A percentile compares a stretch with the other conserved stretches of the same genome.
Evolutionary conservation across 2,888 invertebrate genomes (phyloP).

Genomic region (Pseudolycoriella hygida): DNA sequence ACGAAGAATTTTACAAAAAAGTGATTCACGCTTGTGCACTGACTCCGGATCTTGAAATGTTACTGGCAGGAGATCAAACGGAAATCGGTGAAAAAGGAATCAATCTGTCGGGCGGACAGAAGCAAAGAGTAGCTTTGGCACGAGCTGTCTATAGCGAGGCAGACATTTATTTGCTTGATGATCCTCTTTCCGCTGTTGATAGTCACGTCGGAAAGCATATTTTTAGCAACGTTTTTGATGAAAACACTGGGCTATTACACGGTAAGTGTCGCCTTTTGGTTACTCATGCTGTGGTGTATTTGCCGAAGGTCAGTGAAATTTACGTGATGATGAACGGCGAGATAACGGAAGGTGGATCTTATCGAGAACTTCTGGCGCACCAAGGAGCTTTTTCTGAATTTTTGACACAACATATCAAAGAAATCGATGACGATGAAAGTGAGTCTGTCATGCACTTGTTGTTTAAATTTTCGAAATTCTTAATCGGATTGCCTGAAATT

Average conservation of each 20-base stretch:
- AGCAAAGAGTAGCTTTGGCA: constrained; percentile 75
- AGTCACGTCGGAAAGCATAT: constrained; percentile 96
- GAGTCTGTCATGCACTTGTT: no score
- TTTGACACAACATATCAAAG: constrained; percentile 59
- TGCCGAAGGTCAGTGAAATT: constrained; percentile 80
- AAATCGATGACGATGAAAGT: constrained; percentile 35
- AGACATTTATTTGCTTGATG: constrained; percentile 85
- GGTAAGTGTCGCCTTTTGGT: constrained; percentile 78
- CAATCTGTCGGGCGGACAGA: constrained; percentile 44
- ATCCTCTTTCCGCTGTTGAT: constrained; percentile 92
- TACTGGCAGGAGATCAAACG: constrained; percentile 90
- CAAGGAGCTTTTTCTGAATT: constrained; percentile 80
- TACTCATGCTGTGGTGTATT: constrained; percentile 86
- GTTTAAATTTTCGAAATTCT: constrained; percentile 57
- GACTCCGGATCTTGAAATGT: constrained; percentile 75
- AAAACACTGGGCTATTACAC: constrained; percentile 48
- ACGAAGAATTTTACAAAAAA: constrained; percentile 53
- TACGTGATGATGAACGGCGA: constrained; percentile 75
- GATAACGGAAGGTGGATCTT: constrained; percentile 78
- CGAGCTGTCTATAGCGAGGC: constrained; percentile 78
- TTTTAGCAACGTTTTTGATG: constrained; percentile 77
- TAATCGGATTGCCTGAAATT: constrained; percentile 55
- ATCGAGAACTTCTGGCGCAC: constrained; percentile 37
- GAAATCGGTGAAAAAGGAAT: constrained; percentile 95
- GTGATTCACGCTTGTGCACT: constrained; percentile 84